A percentile compares a stretch with the other conserved stretches of the same genome.
Evolutionary conservation across 2,888 invertebrate species (phyloP).

Genomic region (Ochlodes sylvanus): DNA sequence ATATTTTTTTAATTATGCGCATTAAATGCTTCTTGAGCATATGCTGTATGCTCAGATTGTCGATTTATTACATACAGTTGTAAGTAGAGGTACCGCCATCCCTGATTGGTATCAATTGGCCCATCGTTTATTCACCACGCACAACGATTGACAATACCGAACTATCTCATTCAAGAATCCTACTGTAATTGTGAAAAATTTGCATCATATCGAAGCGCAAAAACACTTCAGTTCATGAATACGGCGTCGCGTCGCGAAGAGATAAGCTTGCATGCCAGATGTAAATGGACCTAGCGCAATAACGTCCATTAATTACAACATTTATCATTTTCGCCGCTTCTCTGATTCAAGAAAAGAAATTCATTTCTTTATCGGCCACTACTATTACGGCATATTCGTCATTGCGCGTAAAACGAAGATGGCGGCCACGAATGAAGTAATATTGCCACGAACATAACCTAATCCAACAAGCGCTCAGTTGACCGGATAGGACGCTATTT

Average conservation of each 20-base stretch:
- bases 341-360: constrained; percentile 28
- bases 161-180: too few species aligned
- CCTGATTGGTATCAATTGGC: too few species aligned
- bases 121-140: too few species aligned
- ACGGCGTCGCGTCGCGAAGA: constrained; percentile 19
- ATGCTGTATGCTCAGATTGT: too few species aligned
- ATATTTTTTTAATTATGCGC: too few species aligned
- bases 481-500: constrained; percentile 53
- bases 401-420: constrained; percentile 34
- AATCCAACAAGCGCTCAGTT: constrained; percentile 52
- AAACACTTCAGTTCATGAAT: constrained; percentile 12
- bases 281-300: constrained; percentile 15
- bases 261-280: constrained; percentile 6
- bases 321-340: constrained; percentile 25
- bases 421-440: constrained; percentile 36
- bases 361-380: constrained; percentile 14
- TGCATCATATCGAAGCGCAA: background rate
- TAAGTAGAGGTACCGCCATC: too few species aligned
- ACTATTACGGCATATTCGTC: constrained; percentile 34
- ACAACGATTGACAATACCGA: too few species aligned
- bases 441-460: constrained; percentile 50
- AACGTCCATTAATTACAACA: constrained; percentile 26
- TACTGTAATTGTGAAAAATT: background rate
- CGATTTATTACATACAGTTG: too few species aligned
- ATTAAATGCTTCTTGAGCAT: too few species aligned